These are phyloP conservation scores for Mallotus villosus DNA, from an alignment of 2,797 vertebrate species.

Conservation along the genomic window DNA sequence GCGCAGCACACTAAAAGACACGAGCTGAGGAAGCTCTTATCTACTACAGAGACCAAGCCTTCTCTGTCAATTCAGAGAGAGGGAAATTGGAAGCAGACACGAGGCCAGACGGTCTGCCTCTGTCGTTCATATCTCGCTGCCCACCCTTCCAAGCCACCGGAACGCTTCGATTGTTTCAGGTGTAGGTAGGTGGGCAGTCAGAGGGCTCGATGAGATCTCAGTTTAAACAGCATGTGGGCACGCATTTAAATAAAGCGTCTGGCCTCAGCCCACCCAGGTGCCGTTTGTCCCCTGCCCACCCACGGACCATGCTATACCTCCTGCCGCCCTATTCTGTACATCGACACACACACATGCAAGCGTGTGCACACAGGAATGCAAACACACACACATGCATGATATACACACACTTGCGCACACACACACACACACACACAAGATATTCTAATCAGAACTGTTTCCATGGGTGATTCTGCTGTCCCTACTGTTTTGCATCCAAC, in stretches of 20 bases:
- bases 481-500: too few relatives aligned
- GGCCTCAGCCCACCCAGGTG: conserved; percentile 3
- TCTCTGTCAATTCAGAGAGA: conserved; percentile 15
- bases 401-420: conserved; percentile 6
- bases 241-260: conserved; percentile 56
- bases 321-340: conserved; percentile 32
- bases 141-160: conserved; percentile 41
- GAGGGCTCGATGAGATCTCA: conserved; percentile 62
- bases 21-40: too few relatives aligned
- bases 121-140: conserved; percentile 39
- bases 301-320: conserved; percentile 38
- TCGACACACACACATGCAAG: background rate
- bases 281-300: conserved; percentile 52
- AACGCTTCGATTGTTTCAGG: conserved; percentile 49
- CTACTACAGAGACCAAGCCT: too few relatives aligned
- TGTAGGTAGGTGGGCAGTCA: conserved; percentile 68
- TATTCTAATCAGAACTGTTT: too few relatives aligned
- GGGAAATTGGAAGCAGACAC: background rate
- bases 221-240: conserved; percentile 74
- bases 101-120: conserved; percentile 22
- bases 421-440: conserved; percentile 23
- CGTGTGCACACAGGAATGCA: background rate
- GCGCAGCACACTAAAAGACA: too few relatives aligned
- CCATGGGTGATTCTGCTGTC: too few relatives aligned
- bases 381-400: background rate